phyloP scores from a whole-genome alignment of 2,797 vertebrate genomes.

The Karalla daura region DNA sequence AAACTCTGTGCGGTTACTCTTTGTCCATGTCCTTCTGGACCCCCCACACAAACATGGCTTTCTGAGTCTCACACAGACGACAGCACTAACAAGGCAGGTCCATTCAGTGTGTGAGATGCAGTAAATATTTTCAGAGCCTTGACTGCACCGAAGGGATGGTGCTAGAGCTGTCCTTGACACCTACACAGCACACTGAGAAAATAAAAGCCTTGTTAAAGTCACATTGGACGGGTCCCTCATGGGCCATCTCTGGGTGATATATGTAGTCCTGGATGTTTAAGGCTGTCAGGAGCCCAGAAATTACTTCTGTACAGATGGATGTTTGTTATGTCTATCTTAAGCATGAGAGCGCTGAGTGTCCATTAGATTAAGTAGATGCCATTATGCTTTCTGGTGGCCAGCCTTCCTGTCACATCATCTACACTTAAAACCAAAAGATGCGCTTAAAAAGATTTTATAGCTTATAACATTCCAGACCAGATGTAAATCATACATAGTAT shows the following conservation, averaged over 20 bases:
- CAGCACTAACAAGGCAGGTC: constrained; percentile 60
- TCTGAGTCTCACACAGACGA: constrained; percentile 15
- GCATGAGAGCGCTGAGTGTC: not conserved
- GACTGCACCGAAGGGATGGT: constrained; percentile 68
- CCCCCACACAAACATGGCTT: constrained; percentile 32
- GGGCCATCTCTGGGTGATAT: constrained; percentile 38
- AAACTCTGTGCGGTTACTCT: constrained; percentile 6
- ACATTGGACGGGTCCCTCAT: constrained; percentile 44
- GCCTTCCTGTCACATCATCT: constrained; percentile 2
- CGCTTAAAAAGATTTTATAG: not conserved
- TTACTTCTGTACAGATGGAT: constrained; percentile 37
- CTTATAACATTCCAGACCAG: not conserved
- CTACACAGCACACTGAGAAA: constrained; percentile 59
- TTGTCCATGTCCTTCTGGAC: constrained; percentile 3
- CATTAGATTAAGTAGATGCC: constrained; percentile 6
- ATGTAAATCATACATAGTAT: constrained; percentile 8
- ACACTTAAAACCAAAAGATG: not conserved
- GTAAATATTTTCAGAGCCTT: constrained; percentile 85
- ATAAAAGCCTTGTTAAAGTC: constrained; percentile 70
- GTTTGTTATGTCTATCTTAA: constrained; percentile 21
- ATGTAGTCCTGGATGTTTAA: constrained; percentile 36
- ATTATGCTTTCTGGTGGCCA: not conserved
- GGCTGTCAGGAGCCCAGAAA: constrained; percentile 36
- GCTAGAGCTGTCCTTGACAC: constrained; percentile 73
- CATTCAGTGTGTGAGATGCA: constrained; percentile 55